A percentile compares a stretch with the other conserved stretches of the same genome.
Conservation (phyloP, 2,797 vertebrate species). For the Eutrigla gurnardus region DNA sequence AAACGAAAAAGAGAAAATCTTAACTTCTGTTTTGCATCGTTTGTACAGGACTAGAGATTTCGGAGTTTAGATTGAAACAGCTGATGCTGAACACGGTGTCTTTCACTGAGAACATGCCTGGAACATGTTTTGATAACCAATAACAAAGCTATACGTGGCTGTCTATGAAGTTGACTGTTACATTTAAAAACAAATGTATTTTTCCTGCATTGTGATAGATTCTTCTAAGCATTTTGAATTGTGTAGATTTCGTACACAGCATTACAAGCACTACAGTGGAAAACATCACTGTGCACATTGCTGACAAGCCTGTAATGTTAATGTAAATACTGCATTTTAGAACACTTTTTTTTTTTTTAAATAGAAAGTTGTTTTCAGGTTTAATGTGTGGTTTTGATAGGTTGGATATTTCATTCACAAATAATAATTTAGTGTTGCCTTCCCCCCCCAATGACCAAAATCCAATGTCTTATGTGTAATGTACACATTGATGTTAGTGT, state of each 20-base stretch:
- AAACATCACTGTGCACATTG: conserved; percentile 75
- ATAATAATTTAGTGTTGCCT: conserved; percentile 80
- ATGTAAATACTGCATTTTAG: conserved; percentile 80
- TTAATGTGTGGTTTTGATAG: conserved; percentile 75
- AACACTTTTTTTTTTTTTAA: conserved; percentile 60
- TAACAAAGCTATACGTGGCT: conserved; percentile 81
- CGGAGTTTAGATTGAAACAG: conserved; percentile 62
- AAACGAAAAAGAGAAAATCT: conserved; percentile 66
- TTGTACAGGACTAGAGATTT: conserved; percentile 76
- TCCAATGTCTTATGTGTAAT: conserved; percentile 82
- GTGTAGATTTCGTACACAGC: conserved; percentile 74
- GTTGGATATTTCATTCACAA: conserved; percentile 76
- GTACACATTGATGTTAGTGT: conserved; percentile 79
- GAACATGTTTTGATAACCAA: conserved; percentile 79
- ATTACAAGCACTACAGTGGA: conserved; percentile 79
- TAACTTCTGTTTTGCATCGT: conserved; percentile 74
- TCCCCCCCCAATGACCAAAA: conserved; percentile 79
- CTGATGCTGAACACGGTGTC: conserved; percentile 66
- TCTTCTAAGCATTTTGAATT: conserved; percentile 73
- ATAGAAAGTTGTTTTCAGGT: conserved; percentile 72
- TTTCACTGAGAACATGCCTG: conserved; percentile 78
- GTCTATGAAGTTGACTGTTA: conserved; percentile 85
- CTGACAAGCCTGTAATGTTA: conserved; percentile 77
- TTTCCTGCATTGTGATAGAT: conserved; percentile 70
- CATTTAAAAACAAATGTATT: conserved; percentile 70